These are phyloP conservation scores for Nycticebus coucang DNA, from an alignment of 2,113 vertebrate genomes.

Conservation along the genomic window DNA sequence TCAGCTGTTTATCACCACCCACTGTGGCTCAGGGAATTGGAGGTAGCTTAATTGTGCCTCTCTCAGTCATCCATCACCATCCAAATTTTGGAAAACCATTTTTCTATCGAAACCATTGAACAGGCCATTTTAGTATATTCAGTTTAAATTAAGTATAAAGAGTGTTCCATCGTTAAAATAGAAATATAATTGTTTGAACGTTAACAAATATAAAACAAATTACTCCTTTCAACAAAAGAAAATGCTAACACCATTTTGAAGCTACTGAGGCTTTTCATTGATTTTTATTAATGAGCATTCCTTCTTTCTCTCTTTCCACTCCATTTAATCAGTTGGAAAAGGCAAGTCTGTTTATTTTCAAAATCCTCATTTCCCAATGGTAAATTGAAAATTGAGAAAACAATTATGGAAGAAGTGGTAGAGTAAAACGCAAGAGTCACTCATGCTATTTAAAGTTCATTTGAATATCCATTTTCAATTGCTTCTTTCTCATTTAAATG, in stretches of 20 bases:
- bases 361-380: conserved; percentile 19
- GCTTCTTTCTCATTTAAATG: conserved; percentile 9
- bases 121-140: not conserved
- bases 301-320: not conserved
- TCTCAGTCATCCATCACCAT: not conserved
- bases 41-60: too few relatives aligned
- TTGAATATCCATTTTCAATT: not conserved
- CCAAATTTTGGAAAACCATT: not conserved
- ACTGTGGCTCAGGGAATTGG: too few relatives aligned
- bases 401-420: conserved; percentile 10
- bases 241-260: not conserved
- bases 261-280: not conserved
- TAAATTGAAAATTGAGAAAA: conserved; percentile 36
- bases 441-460: not conserved
- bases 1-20: not conserved
- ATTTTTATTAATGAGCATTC: not conserved
- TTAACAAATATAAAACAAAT: not conserved
- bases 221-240: not conserved
- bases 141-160: not conserved
- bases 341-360: conserved; percentile 9
- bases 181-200: not conserved
- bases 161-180: not conserved
- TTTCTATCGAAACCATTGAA: not conserved
- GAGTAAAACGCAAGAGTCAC: not conserved
- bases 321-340: conserved; percentile 37